phyloP scores from a whole-genome alignment of 2,888 invertebrate genomes.

The Mesorhabditis sp. region DNA sequence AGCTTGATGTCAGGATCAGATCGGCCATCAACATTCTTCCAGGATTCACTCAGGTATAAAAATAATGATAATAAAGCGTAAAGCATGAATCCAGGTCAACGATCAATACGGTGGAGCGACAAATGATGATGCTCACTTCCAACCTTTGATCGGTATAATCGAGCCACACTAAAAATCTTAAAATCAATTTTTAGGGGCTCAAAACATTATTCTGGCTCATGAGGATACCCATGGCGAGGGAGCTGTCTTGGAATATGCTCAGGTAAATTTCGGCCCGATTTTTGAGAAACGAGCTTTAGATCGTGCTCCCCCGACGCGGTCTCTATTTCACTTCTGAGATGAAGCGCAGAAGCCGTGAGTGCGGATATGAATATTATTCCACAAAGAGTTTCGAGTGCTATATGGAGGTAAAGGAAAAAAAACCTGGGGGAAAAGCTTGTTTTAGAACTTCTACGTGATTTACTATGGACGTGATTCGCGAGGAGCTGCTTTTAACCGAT shows the following conservation, averaged over 20 bases:
- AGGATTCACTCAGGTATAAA: conserved; percentile 17
- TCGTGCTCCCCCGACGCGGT: conserved; percentile 26
- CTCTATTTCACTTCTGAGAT: conserved; percentile 33
- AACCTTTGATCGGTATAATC: conserved; percentile 26
- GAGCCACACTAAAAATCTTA: not conserved
- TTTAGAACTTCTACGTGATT: conserved; percentile 30
- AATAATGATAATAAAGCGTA: not conserved
- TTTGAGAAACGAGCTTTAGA: not conserved
- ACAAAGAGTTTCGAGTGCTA: conserved; percentile 26
- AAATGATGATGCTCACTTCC: conserved; percentile 36
- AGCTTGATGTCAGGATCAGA: conserved; percentile 31
- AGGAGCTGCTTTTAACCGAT: conserved; percentile 36
- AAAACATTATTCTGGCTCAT: conserved; percentile 37
- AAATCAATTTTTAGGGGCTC: conserved; percentile 19
- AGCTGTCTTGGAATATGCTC: conserved; percentile 27
- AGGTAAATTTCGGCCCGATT: conserved; percentile 8
- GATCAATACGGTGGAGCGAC: conserved; percentile 37
- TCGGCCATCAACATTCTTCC: conserved; percentile 30
- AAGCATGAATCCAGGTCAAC: not conserved
- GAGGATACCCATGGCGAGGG: conserved; percentile 30
- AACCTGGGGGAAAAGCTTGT: not conserved
- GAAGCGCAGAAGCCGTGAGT: conserved; percentile 24
- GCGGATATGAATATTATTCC: conserved; percentile 41
- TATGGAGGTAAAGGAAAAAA: conserved; percentile 16
- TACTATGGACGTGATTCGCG: conserved; percentile 35